Evolutionary conservation across 2,888 invertebrate species (phyloP).

Genomic region (Xestia ashworthii): DNA sequence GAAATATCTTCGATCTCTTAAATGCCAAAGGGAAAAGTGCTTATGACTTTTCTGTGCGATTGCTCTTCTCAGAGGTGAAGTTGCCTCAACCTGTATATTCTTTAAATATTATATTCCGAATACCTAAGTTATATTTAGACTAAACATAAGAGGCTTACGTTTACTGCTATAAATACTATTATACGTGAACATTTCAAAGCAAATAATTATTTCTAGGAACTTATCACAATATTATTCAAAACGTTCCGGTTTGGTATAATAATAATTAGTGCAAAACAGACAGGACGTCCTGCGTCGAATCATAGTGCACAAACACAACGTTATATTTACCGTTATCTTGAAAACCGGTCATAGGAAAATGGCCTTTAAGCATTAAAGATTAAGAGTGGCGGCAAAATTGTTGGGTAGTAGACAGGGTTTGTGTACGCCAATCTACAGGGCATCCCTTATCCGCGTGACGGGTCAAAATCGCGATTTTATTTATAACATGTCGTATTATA

Average conservation of each 20-base stretch:
- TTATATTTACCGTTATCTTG: constrained; percentile 65
- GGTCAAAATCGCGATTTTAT: constrained; percentile 90
- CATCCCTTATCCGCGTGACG: constrained; percentile 87
- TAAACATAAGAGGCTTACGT: constrained; percentile 15
- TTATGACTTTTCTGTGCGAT: not conserved
- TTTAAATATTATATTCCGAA: not conserved
- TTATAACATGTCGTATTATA: constrained; percentile 88
- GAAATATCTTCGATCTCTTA: constrained; percentile 12
- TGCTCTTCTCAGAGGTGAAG: constrained; percentile 4
- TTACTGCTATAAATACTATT: constrained; percentile 28
- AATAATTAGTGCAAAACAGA: constrained; percentile 89
- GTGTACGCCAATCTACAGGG: constrained; percentile 77
- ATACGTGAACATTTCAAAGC: constrained; percentile 39
- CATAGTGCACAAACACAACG: constrained; percentile 72
- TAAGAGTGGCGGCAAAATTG: constrained; percentile 43
- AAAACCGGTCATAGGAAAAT: constrained; percentile 60
- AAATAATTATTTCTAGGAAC: constrained; percentile 54
- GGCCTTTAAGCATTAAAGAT: constrained; percentile 53
- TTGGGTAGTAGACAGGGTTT: constrained; percentile 33
- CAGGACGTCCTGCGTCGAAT: constrained; percentile 90
- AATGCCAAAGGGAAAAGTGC: constrained; percentile 6
- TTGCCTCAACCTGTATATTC: not conserved
- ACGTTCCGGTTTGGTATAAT: constrained; percentile 85
- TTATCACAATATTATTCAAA: constrained; percentile 77
- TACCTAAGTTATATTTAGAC: constrained; percentile 9